Evolutionary conservation across 2,113 vertebrate genomes (phyloP), one percentile per base, ranked within the genome.

Genomic region (Noturus placidus): DNA sequence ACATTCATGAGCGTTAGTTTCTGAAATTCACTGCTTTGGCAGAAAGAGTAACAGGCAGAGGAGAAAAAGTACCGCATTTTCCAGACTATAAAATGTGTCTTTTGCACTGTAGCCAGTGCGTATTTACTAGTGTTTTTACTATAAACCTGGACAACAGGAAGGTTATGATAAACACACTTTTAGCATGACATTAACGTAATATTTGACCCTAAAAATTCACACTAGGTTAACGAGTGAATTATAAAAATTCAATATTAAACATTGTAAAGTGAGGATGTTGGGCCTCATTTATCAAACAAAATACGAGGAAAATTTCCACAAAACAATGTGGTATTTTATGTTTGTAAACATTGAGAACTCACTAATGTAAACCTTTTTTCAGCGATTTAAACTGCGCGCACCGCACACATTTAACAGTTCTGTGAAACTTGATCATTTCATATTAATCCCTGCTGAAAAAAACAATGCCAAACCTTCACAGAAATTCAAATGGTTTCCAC

Each of bases 11-110:
- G 59, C 59, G 72, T 87, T 88, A 72, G 65, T 88, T 85, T 89
- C 87, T 90, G 77, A 90, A 86, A 87, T 86, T 87, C 82, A 84
- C 85, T 86, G 87, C 78, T 84, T 87, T 87, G 82, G 87, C 72
- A 78, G 82, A 82, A 83, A 33, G 56, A 84, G 33, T 69, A 81
- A 83, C 80, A 77, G 46, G 35, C 67, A 38, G 61, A 57, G 25
- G 56, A 5, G 20, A 15, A 6, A 59, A 61, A 42, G 9, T 27
- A 61, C 33, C 0, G 56, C 56, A 82, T 42, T 82, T 82, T 38
- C 54, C 57, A 22, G 54, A 57, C 30, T 57, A 57, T 81, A 81
- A 59, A 56, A 81, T 30, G 52, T 78, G 76, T 81, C 56, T 61
- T 61, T 82, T 61, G 56, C 56, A 33, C 33, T 13, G 52, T 6